These are phyloP conservation scores for Diglossa cyanea DNA, from an alignment of 2,797 vertebrate genomes.

Conservation along the genomic window DNA sequence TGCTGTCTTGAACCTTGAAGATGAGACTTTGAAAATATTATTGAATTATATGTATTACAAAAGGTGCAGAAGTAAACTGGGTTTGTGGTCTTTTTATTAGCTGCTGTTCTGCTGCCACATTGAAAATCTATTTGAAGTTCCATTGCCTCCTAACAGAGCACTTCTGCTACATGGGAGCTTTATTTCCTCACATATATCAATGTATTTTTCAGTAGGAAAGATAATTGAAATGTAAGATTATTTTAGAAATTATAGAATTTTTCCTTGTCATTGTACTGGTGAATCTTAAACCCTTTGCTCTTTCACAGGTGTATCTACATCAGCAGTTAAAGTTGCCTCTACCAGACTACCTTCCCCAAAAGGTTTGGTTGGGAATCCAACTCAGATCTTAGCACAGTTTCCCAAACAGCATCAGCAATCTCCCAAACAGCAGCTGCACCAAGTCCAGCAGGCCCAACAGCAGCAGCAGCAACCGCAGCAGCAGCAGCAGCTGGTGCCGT, in stretches of 20 bases:
- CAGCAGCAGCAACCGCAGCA: constrained; percentile 76
- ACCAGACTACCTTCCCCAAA: constrained; percentile 93
- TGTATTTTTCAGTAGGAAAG: neutral
- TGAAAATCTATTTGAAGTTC: neutral
- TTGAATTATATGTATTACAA: neutral
- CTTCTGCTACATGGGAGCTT: neutral
- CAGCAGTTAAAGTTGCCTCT: constrained; percentile 89
- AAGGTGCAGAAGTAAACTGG: neutral
- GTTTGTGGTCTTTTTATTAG: neutral
- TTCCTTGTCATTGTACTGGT: neutral
- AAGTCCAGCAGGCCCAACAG: constrained; percentile 76
- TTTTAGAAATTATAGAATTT: neutral
- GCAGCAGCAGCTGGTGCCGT: constrained; percentile 73
- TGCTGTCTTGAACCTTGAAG: neutral
- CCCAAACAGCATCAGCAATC: constrained; percentile 90
- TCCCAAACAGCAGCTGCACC: constrained; percentile 82
- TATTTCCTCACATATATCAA: neutral
- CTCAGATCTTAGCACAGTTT: constrained; percentile 94
- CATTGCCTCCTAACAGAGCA: fast-evolving
- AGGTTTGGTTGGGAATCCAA: constrained; percentile 85
- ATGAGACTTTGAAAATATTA: neutral
- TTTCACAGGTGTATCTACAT: constrained; percentile 81
- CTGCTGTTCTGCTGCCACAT: neutral
- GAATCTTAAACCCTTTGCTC: neutral
- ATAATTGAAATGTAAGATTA: neutral